Evolutionary conservation across 30 jellyfish, hydroid and myxozoan genomes (phyloP).

Genomic region (Cassiopea andromeda): DNA sequence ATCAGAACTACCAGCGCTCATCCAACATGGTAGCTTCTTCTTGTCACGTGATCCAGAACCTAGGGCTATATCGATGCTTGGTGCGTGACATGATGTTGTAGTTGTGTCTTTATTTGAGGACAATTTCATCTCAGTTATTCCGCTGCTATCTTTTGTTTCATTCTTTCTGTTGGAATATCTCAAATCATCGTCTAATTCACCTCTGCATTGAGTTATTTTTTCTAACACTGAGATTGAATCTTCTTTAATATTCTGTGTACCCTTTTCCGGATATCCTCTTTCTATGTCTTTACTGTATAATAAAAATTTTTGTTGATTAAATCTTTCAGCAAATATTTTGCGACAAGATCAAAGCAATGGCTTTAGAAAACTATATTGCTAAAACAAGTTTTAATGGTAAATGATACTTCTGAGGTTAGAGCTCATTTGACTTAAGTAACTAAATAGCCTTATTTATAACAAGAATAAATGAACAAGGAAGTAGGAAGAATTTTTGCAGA

Average conservation of each 20-base stretch:
- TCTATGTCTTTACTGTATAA: background rate
- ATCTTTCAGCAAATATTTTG: no score
- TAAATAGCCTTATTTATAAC: background rate
- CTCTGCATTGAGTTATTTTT: background rate
- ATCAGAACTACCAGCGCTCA: background rate
- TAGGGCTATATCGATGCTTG: background rate
- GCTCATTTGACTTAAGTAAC: no score
- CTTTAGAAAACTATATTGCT: background rate
- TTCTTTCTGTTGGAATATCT: background rate
- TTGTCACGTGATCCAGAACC: background rate
- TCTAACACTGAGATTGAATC: background rate
- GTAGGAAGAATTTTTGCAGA: background rate
- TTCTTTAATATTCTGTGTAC: background rate
- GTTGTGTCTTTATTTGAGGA: background rate
- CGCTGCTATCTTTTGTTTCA: background rate
- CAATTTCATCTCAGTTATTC: background rate
- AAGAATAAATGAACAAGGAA: background rate
- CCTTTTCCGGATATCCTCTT: background rate
- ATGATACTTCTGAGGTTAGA: background rate
- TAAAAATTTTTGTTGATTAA: background rate
- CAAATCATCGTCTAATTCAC: background rate
- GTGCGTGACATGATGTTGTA: background rate
- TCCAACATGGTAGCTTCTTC: slow-evolving; percentile 12
- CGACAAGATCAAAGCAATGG: background rate
- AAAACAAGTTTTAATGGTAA: background rate